A percentile compares a stretch with the other conserved stretches of the same genome.
Evolutionary conservation across 1,140 invertebrate genomes (phyloP).

Genomic region (Bombus impatiens): DNA sequence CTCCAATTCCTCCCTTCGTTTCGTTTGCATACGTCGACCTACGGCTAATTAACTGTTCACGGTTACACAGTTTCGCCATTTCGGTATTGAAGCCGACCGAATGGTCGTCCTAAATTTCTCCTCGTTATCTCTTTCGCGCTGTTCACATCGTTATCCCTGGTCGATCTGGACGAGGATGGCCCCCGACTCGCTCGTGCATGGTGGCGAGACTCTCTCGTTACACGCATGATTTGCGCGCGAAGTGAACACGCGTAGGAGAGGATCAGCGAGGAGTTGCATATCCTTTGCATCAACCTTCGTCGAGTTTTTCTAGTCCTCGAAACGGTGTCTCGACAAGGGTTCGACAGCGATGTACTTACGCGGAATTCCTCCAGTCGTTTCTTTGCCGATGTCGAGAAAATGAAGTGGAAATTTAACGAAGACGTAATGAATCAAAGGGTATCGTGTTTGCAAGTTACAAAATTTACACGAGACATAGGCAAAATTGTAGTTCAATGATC

Average conservation of each 20-base stretch:
- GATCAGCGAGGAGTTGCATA: conserved; percentile 11
- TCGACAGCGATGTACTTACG: neutral
- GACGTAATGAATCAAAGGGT: neutral
- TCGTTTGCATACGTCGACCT: conserved; percentile 49
- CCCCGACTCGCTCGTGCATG: neutral
- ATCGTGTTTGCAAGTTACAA: neutral
- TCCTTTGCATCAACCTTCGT: neutral
- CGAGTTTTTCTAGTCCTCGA: neutral
- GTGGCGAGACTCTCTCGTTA: conserved; percentile 17
- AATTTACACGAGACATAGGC: neutral
- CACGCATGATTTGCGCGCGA: conserved; percentile 38
- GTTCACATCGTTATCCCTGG: conserved; percentile 50
- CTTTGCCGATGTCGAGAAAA: neutral
- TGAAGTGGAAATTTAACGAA: neutral
- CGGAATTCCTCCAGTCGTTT: neutral
- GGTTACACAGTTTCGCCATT: conserved; percentile 49
- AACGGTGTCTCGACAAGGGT: neutral
- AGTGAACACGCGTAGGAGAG: conserved; percentile 7
- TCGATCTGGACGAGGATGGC: neutral
- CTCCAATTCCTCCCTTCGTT: neutral
- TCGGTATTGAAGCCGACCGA: conserved; percentile 26
- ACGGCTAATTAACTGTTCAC: conserved; percentile 48
- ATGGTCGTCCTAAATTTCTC: conserved; percentile 56
- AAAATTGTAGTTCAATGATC: neutral
- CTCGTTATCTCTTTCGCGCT: conserved; percentile 55